These are phyloP conservation scores for Melanocharis versteri DNA, from an alignment of 2,113 vertebrate species.

Conservation along the genomic window DNA sequence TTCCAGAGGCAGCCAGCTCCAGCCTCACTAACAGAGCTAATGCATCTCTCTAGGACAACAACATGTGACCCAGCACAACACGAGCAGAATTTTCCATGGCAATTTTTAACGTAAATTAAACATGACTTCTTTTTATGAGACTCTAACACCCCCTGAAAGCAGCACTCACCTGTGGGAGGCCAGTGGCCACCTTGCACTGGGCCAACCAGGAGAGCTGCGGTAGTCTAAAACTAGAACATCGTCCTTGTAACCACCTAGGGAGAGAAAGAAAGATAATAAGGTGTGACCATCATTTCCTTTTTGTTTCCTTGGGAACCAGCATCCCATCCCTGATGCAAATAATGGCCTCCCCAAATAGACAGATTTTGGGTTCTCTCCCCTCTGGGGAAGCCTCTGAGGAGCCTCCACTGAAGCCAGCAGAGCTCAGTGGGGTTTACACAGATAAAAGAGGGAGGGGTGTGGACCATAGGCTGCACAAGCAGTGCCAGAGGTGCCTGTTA, in stretches of 20 bases:
- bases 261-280: background rate
- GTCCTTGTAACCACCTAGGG: background rate
- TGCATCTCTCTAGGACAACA: background rate
- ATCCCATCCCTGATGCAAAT: background rate
- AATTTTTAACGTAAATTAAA: background rate
- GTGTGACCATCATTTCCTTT: background rate
- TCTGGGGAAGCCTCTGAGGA: background rate
- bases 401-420: background rate
- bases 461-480: background rate
- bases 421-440: background rate
- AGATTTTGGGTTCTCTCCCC: background rate
- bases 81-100: background rate
- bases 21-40: background rate
- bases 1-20: background rate
- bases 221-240: background rate
- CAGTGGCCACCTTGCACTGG: background rate
- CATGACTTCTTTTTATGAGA: accelerated
- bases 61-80: background rate
- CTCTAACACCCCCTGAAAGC: background rate
- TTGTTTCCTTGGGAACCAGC: background rate
- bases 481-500: background rate
- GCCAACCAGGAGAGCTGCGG: background rate
- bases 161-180: background rate
- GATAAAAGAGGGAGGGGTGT: accelerated
- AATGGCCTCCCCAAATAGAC: background rate